Base-by-base conservation (phyloP, 2,113 vertebrate species). In the Vidua macroura region DNA sequence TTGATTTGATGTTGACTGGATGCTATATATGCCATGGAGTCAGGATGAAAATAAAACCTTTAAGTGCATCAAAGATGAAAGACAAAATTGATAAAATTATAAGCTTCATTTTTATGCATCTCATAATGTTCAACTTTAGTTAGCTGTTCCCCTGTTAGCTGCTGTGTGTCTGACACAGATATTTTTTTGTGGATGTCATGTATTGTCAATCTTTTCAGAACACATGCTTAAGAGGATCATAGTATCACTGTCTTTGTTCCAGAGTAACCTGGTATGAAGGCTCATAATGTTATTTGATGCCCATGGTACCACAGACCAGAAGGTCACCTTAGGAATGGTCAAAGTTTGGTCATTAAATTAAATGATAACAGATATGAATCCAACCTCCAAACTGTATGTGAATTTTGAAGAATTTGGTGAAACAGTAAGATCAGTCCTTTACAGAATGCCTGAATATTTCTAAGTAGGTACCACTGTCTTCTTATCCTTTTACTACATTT, bases 11-110 rank as follows among this genome's bases (percentile, higher is more conserved):
- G 72, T 75, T 88, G 70, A 55, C 44, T 91, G 52, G 25, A 56
- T 86, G 39, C 63, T 86, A 76, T 25, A 75, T 43, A 51, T 90
- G 79, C 23, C 3, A 1, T n/a, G 44, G 25, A 72, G 25, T 76
- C 48, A 64, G 49, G 52, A 72, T 92, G 63, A 90, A 95, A 91
- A 83, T 55, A 60, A 92, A 90, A 85, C 23, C 53, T 83, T 91
- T 83, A 86, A 88, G 58, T 0, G 0, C 13, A 3, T 86, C 30
- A 60, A 67, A 88, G 51, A 88, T 68, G 58, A 92, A 92, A 96
- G 72, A 59, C 25, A 77, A 88, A 92, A 69, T 35, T 72, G 39
- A 59, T 37, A 30, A 76, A 90, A 92, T 63, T 63, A 68, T 60
- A 63, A 58, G 12, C 63, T 67, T 88, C 30, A 41, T 72, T 94